A percentile compares a stretch with the other conserved stretches of the same genome.
Conservation (phyloP, 2,888 invertebrate species). For the Scaeva pyrastri region DNA sequence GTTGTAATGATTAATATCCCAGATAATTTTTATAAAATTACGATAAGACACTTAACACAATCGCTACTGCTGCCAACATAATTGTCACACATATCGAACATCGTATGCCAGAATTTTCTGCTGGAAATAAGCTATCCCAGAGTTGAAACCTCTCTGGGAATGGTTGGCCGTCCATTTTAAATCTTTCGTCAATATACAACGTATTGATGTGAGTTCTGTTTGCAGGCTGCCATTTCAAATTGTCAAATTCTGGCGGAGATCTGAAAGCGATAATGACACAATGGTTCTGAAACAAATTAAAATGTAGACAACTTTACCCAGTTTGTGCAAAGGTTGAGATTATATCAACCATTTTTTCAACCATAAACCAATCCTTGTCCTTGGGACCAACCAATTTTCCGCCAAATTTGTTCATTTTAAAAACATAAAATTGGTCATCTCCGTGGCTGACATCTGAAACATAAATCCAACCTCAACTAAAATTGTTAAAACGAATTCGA, state of each 20-base stretch:
- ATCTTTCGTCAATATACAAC: conserved; percentile 67
- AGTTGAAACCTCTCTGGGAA: conserved; percentile 57
- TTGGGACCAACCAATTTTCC: conserved; percentile 76
- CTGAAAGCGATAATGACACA: background rate
- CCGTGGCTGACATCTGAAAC: conserved; percentile 78
- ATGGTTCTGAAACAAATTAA: background rate
- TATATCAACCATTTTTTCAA: conserved; percentile 82
- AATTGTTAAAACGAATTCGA: background rate
- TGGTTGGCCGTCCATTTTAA: conserved; percentile 52
- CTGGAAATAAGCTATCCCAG: conserved; percentile 74
- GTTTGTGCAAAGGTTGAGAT: conserved; percentile 82
- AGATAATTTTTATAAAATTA: no score
- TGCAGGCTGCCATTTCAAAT: conserved; percentile 44
- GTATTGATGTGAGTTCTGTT: conserved; percentile 42
- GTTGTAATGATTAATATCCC: no score
- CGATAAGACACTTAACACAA: background rate
- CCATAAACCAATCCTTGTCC: conserved; percentile 82
- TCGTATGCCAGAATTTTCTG: conserved; percentile 2
- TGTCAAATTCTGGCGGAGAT: background rate
- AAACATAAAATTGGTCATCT: conserved; percentile 80
- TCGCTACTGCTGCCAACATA: background rate
- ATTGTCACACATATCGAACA: conserved; percentile 2
- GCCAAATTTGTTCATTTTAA: conserved; percentile 78
- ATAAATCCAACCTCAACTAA: no score
- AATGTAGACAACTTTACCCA: conserved; percentile 77